phyloP scores from a whole-genome alignment of 2,888 invertebrate genomes.

The Linnaemya tessellans region DNA sequence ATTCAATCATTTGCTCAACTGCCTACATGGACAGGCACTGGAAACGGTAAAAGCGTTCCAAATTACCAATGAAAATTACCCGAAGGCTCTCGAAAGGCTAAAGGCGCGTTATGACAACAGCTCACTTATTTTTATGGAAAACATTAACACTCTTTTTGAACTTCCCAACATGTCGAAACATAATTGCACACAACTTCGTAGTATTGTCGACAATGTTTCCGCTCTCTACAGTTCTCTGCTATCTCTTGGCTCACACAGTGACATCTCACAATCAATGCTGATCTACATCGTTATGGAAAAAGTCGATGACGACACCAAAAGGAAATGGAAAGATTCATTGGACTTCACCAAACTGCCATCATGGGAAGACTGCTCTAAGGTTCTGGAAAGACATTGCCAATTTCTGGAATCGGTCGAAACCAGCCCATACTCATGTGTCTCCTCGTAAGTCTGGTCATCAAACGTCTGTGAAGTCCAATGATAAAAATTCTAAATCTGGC shows the following conservation, averaged over 20 bases:
- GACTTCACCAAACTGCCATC: conserved; percentile 33
- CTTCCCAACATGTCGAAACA: conserved; percentile 4
- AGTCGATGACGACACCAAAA: conserved; percentile 24
- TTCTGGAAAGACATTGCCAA: conserved; percentile 47
- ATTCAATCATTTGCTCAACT: conserved; percentile 44
- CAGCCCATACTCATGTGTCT: background rate
- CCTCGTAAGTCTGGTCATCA: background rate
- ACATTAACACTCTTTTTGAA: conserved; percentile 9
- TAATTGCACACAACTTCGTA: conserved; percentile 27
- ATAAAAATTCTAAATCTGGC: background rate
- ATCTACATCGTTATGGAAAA: conserved; percentile 38
- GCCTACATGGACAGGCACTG: conserved; percentile 42
- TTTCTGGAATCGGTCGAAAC: conserved; percentile 39
- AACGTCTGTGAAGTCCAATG: background rate
- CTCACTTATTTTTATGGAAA: conserved; percentile 45
- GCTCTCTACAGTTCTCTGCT: conserved; percentile 48
- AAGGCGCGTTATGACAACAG: conserved; percentile 27
- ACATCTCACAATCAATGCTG: conserved; percentile 54
- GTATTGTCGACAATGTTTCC: conserved; percentile 45
- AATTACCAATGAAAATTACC: conserved; percentile 53
- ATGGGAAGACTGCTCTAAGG: conserved; percentile 42
- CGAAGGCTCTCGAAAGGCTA: conserved; percentile 54
- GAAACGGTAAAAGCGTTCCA: conserved; percentile 45
- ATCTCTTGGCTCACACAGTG: conserved; percentile 42
- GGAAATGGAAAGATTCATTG: conserved; percentile 39